Evolutionary conservation across 2,113 vertebrate genomes (phyloP), one percentile per base, ranked within the genome.

Genomic region (Limnothrissa miodon): DNA sequence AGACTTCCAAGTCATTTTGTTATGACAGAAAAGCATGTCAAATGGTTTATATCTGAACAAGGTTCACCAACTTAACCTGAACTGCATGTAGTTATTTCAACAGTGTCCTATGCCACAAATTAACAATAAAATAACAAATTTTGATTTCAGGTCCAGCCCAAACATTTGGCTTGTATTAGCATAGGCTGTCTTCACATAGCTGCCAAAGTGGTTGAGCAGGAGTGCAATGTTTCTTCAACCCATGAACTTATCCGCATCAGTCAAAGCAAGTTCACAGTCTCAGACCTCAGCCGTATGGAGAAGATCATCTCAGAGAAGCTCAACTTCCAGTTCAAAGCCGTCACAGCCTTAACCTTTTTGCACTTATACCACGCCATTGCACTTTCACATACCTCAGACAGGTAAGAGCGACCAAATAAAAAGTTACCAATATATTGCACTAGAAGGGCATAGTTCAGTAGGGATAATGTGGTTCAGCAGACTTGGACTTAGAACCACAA

Each of bases 261-360:
- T 87, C 98, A 99, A 84, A 97, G 97, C 92, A 94, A 97, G 92
- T 99, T 97, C 92, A 99, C 97, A 10, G 96, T 94, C 82, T 99
- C 98, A 0, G 98, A 99, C 92, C 95, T 99, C 83, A 90, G 92
- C 85, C 95, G 98, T 81, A 99, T 99, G 98, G 97, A 99, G 92
- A 97, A 97, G 90, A 99, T 99, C 6, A 94, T 99, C 87, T 94
- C 96, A 0, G 96, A 98, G 86, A 99, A 99, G 92, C 94, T 99
- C 90, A 90, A 96, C 95, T 97, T 97, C 94, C 96, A 98, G 90
- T 95, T 97, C 90, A 95, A 96, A 95, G 96, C 97, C 91, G 92
- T 98, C 95, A 99, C 98, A 87, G 97, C 98, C 96, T 97, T 99
- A 95, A 97, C 97, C 84, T 99, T 99, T 90, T 96, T 99, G 94